Base-by-base conservation (phyloP, 2,888 invertebrate species). In the Cordilura impudica region DNA sequence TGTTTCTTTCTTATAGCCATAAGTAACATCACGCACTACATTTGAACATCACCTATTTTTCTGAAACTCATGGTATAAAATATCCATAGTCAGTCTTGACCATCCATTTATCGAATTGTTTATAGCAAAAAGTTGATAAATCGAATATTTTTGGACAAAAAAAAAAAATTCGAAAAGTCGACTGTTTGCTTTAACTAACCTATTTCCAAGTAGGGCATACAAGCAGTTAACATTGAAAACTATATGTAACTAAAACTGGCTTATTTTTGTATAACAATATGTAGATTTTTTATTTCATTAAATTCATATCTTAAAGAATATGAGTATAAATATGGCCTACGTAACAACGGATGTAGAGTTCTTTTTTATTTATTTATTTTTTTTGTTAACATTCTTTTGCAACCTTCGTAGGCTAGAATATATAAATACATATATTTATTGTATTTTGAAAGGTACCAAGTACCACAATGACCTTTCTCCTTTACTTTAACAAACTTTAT, bases 401-500 rank as follows among this genome's bases (percentile, higher is more conserved):
- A 56, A 63, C 63, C 69, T 75, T 75, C 49, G 69, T 10, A 2
- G 19, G 16, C 35, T 49, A 35, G 4, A 39, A 2, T 35, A 12
- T n/a, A 39, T 31, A 31, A 31, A 10, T n/a, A 39, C n/a, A 47
- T 29, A 35, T n/a, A 35, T 60, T 58, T 61, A 54, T 26, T 79
- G 54, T 39, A 60, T 61, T 60, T 58, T 54, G 16, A 65, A 74
- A 70, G 39, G 47, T 49, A 66, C 49, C 47, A 54, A 66, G 49
- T 66, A 49, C 49, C 54, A 23, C 39, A 67, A 66, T 21, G 65
- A 71, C 54, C 74, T 78, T 12, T 16, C 54, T 77, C 49, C 53
- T 71, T 72, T 19, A 2, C 7, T 61, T 45, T 53, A 45, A 12
- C 47, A 60, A 81, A 66, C 23, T 61, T 77, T 81, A 60, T 77